Conservation (phyloP, 2,797 vertebrate genomes). For the Propithecus perrieri region DNA sequence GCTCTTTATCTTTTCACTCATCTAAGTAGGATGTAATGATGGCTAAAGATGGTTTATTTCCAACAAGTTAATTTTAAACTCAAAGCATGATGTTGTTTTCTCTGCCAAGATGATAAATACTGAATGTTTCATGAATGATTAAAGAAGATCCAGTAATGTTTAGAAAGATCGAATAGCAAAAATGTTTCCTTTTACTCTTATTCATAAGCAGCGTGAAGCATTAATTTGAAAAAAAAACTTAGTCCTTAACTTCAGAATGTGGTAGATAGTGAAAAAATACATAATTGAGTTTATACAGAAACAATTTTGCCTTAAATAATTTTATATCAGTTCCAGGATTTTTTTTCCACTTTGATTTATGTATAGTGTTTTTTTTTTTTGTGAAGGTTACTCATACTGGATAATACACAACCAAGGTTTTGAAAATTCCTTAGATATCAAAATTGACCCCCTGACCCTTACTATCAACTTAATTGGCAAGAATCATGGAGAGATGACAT, state of each 20-base stretch:
- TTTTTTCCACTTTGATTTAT: background rate
- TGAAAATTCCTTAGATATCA: background rate
- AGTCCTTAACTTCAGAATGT: background rate
- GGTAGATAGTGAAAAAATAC: background rate
- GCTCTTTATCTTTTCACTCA: background rate
- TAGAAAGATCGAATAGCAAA: background rate
- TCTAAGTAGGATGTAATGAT: background rate
- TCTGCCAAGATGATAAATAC: background rate
- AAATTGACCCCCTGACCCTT: background rate
- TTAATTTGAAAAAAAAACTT: background rate
- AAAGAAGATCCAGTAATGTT: background rate
- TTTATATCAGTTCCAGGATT: background rate
- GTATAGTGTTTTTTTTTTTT: background rate
- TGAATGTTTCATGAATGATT: slow-evolving; percentile 26
- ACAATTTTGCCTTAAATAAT: background rate
- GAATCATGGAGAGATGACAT: background rate
- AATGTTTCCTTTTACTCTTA: slow-evolving; percentile 2
- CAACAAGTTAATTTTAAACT: slow-evolving; percentile 35
- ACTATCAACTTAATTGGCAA: background rate
- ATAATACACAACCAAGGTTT: background rate
- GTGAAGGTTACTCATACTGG: background rate
- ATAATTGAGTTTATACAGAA: background rate
- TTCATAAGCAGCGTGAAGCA: background rate
- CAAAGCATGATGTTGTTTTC: background rate
- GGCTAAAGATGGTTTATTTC: background rate